Conservation (phyloP, 2,113 vertebrate species). For the Myiopsitta monachus region DNA sequence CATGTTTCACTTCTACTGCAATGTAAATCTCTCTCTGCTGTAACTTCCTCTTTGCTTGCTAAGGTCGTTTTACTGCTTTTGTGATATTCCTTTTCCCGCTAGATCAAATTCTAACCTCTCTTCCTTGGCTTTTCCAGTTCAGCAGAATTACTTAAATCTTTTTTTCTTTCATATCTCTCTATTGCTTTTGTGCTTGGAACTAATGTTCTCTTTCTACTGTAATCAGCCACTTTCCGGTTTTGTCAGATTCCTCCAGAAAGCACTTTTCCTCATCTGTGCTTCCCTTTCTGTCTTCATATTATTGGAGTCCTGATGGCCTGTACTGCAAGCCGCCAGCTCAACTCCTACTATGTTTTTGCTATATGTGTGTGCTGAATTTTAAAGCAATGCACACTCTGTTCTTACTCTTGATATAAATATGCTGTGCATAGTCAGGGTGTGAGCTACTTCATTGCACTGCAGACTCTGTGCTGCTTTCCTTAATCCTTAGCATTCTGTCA, state of each 20-base stretch:
- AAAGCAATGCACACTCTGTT: not conserved
- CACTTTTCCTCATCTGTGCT: not conserved
- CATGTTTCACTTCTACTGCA: not conserved
- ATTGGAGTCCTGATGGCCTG: not conserved
- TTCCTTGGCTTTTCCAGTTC: not conserved
- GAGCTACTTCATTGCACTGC: not conserved
- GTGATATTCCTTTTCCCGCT: not conserved
- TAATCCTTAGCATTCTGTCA: not conserved
- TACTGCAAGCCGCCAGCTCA: not conserved
- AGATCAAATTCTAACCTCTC: not conserved
- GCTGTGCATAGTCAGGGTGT: not conserved
- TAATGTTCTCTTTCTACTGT: not conserved
- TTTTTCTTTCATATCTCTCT: not conserved
- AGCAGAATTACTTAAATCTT: not conserved
- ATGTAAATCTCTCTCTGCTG: not conserved
- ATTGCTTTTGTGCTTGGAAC: not conserved
- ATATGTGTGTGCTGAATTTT: not conserved
- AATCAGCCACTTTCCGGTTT: not conserved
- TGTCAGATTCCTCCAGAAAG: not conserved
- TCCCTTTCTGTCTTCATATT: not conserved
- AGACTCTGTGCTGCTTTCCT: not conserved
- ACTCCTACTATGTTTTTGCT: conserved; percentile 9
- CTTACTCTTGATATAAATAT: not conserved
- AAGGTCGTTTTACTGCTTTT: not conserved
- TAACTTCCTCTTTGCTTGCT: not conserved